Base-by-base conservation (phyloP, 1,140 invertebrate genomes). In the Phenacoccus solenopsis region DNA sequence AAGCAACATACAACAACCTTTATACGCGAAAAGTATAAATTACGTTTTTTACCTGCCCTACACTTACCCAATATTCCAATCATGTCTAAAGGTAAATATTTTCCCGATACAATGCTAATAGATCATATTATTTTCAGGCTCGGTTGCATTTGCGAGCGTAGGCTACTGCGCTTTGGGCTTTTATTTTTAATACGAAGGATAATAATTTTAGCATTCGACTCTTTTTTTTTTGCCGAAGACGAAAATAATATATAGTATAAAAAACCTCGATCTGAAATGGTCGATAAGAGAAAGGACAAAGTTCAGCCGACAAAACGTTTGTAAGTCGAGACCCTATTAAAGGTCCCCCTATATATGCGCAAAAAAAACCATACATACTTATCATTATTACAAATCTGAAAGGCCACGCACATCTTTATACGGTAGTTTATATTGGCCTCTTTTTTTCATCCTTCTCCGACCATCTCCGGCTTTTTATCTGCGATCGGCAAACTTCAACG, bases 311-410 rank as follows among this genome's bases (percentile, higher is more conserved):
- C 59, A 64, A 64, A 64, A 64, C 59, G 59, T 64, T 64, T 64
- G 59, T 64, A 64, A 64, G 59, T 64, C 59, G 59, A 64, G 59
- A 64, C 59, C 59, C 59, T 64, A 64, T 27, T 64, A 64, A 64
- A 64, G 59, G 25, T 25, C 59, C 21, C 59, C 59, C 59, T 27
- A 64, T n/a, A 10, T 38, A 38, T 64, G 59, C 25, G 21, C 22
- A 64, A 64, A 59, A 59, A 59, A 20, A 64, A 64, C 22, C 22
- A 9, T 64, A 24, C 25, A 64, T 22, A 64, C 25, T 64, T 64
- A 64, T 64, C 59, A 27, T 64, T 64, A 27, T 64, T 64, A 64
- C 59, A 64, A 64, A 64, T 64, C 59, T 64, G 59, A 64, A 64
- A 64, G 59, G 59, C 59, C 59, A 64, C 59, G 59, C 59, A 64